phyloP scores from a whole-genome alignment of 2,888 invertebrate species.

The Platycnemis pennipes region DNA sequence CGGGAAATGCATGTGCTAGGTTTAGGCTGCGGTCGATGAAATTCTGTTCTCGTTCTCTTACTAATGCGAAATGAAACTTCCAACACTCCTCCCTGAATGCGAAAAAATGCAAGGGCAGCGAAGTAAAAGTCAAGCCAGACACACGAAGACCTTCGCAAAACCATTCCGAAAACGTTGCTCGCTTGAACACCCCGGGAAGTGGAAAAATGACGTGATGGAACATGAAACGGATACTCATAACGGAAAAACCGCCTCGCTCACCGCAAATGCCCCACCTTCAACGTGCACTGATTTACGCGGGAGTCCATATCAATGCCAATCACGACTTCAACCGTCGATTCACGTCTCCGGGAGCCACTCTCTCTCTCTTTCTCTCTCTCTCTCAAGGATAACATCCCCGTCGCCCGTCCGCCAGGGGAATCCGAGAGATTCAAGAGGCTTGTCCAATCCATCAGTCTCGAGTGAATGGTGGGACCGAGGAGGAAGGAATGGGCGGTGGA shows the following conservation, averaged over 20 bases:
- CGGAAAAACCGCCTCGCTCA: background rate
- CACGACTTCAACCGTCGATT: background rate
- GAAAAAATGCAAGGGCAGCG: too few relatives aligned
- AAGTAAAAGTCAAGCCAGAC: too few relatives aligned
- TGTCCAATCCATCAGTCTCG: constrained; percentile 1
- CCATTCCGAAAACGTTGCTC: too few relatives aligned
- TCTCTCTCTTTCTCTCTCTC: background rate
- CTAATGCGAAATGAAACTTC: too few relatives aligned
- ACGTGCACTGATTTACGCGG: background rate
- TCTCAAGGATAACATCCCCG: background rate
- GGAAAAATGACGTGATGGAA: background rate
- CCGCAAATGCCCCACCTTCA: background rate
- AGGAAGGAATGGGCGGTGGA: background rate
- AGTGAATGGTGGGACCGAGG: background rate
- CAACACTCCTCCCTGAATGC: too few relatives aligned
- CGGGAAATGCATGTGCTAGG: too few relatives aligned
- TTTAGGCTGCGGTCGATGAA: too few relatives aligned
- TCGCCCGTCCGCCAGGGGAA: background rate
- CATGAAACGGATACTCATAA: background rate
- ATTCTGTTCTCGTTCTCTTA: too few relatives aligned
- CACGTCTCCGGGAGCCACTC: background rate
- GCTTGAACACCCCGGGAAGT: background rate
- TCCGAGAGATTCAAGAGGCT: background rate
- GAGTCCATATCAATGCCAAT: background rate
- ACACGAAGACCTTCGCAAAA: too few relatives aligned